A percentile compares a stretch with the other conserved stretches of the same genome.
Conservation (phyloP, 2,797 vertebrate genomes). For the Amphiprion clarkii region DNA sequence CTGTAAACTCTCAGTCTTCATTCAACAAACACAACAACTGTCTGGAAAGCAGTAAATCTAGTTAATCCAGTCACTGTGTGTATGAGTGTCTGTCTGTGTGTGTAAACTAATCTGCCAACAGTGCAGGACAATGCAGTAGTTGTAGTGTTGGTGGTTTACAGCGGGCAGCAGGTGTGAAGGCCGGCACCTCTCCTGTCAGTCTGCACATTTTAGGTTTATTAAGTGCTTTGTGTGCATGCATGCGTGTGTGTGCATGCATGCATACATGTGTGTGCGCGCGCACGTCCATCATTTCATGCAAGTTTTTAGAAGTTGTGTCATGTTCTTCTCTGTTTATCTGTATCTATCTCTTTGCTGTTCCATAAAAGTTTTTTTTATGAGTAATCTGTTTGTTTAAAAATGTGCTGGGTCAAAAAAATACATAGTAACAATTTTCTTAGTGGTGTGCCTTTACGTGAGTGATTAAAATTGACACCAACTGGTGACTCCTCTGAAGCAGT, state of each 20-base stretch:
- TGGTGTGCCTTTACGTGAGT: no score
- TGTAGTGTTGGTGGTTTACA: slow-evolving; percentile 86
- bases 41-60: slow-evolving; percentile 56
- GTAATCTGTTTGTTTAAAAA: no score
- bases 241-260: background rate
- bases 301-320: no score
- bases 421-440: no score
- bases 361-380: no score
- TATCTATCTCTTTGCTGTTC: no score
- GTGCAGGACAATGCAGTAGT: slow-evolving; percentile 82
- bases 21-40: slow-evolving; percentile 46
- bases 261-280: background rate
- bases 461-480: no score
- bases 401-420: no score
- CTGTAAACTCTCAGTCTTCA: background rate
- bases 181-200: slow-evolving; percentile 72
- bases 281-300: no score
- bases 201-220: slow-evolving; percentile 50
- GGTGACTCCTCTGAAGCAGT: no score
- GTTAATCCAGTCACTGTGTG: slow-evolving; percentile 31
- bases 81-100: slow-evolving; percentile 62
- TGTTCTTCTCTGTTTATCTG: no score
- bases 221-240: slow-evolving; percentile 37
- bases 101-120: slow-evolving; percentile 78
- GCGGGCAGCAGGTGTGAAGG: slow-evolving; percentile 89